A percentile compares a stretch with the other conserved stretches of the same genome.
Evolutionary conservation across 1,140 invertebrate species (phyloP).

Genomic region (Tetranychus cinnabarinus): DNA sequence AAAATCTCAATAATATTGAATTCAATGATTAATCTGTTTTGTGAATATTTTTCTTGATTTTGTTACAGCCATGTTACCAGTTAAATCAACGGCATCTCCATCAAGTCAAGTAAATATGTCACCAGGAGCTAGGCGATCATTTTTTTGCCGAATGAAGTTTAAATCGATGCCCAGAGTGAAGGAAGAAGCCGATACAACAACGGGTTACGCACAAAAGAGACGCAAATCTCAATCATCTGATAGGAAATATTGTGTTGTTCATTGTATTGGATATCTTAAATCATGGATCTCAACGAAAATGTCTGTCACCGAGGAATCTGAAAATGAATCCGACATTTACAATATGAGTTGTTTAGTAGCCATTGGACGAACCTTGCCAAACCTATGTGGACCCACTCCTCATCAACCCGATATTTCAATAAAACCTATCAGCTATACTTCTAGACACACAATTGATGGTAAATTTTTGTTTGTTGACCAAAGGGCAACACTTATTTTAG

Average conservation of each 20-base stretch:
- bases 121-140: constrained; percentile 64
- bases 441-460: constrained; percentile 31
- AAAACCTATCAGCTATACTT: constrained; percentile 35
- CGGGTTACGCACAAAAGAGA: constrained; percentile 30
- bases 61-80: constrained; percentile 55
- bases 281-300: constrained; percentile 64
- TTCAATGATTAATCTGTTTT: too few species aligned
- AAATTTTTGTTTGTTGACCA: constrained; percentile 40
- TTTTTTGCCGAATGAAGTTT: constrained; percentile 79
- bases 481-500: constrained; percentile 59
- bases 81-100: constrained; percentile 33
- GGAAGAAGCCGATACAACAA: constrained; percentile 41
- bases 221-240: constrained; percentile 39
- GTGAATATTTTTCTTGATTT: background rate
- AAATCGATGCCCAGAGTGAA: constrained; percentile 35
- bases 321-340: constrained; percentile 42
- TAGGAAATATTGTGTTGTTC: constrained; percentile 51
- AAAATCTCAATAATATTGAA: too few species aligned
- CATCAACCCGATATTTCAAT: constrained; percentile 32
- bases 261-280: constrained; percentile 74
- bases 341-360: constrained; percentile 41
- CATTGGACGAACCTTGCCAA: constrained; percentile 12
- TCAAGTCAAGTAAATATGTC: constrained; percentile 35
- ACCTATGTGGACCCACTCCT: constrained; percentile 21
- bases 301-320: constrained; percentile 21